Percentiles rank a stretch among this genome's conserved stretches.
phyloP scores from a whole-genome alignment of 2,888 invertebrate genomes.

The Cephalotes varians region DNA sequence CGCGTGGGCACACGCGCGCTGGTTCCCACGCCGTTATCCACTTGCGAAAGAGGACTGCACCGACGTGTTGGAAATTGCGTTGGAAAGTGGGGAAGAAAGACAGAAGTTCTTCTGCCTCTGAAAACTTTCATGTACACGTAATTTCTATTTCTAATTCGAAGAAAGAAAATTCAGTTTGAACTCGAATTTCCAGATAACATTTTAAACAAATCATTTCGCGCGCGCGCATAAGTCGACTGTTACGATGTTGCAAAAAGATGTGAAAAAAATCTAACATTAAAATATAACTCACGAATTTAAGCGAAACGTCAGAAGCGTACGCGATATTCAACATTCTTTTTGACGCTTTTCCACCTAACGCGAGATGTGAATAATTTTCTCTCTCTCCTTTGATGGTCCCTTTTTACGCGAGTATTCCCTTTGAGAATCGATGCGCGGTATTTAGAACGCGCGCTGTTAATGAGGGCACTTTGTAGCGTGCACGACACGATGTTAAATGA shows the following conservation, averaged over 20 bases:
- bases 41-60: slow-evolving; percentile 69
- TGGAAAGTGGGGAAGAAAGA: slow-evolving; percentile 4
- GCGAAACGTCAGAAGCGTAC: background rate
- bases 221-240: background rate
- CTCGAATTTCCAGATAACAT: background rate
- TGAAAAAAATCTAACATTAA: background rate
- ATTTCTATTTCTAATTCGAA: background rate
- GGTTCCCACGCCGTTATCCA: slow-evolving; percentile 65
- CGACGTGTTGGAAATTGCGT: slow-evolving; percentile 33
- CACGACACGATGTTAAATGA: slow-evolving; percentile 41
- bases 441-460: slow-evolving; percentile 48
- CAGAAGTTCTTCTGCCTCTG: background rate
- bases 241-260: background rate
- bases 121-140: background rate
- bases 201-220: background rate
- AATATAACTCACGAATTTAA: background rate
- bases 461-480: slow-evolving; percentile 46
- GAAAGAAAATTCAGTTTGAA: background rate
- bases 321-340: slow-evolving; percentile 18
- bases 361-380: slow-evolving; percentile 30
- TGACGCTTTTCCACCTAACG: background rate
- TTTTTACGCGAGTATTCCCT: slow-evolving; percentile 37
- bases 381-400: slow-evolving; percentile 32
- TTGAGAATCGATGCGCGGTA: slow-evolving; percentile 49
- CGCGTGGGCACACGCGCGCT: slow-evolving; percentile 49